Base-by-base conservation (phyloP, 2,113 vertebrate species). In the Todiramphus chloris region DNA sequence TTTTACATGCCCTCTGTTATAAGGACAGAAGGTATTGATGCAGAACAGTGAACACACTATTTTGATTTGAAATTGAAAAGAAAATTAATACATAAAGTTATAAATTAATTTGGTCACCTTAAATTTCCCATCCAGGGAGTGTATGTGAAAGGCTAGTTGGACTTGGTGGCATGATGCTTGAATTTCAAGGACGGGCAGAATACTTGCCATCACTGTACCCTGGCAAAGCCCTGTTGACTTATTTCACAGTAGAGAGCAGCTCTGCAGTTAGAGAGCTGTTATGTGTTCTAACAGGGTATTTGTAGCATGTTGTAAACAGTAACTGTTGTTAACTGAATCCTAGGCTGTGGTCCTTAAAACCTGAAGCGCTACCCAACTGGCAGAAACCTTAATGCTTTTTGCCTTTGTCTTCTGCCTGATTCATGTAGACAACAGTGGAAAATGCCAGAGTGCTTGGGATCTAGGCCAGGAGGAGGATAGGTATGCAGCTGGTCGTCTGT, bases 381-480 rank as follows among this genome's bases (percentile, higher is more conserved):
- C 96, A 95, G 73, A 59, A 94, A 10, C 69, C 70, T 75, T 74
- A 81, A 76, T 63, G 82, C 20, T 24, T 59, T 81, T 91, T 96
- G 77, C 89, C 68, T 94, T 97, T 95, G 94, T 94, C 90, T 91
- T 85, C 75, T 82, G 43, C 37, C 76, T 79, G 62, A 43, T 96
- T 95, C 64, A 55, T 44, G 84, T 11, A 48, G 80, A 78, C 83
- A 53, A 24, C 44, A 43, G 83, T 28, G 55, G 94, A 60, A 90
- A 87, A 93, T 94, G 94, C 91, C 96, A 97, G 91, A 90, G 66
- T 58, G 37, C 51, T 89, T 92, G 96, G 94, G 91, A 94, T 51
- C 67, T 37, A 8, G 81, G 91, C 97, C 97, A 97, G 90, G 93
- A 94, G 91, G 95, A 93, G 93, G 86, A 51, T 94, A 91, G 85